Conservation (phyloP, 2,888 invertebrate species). For the Anoplius nigerrimus region DNA sequence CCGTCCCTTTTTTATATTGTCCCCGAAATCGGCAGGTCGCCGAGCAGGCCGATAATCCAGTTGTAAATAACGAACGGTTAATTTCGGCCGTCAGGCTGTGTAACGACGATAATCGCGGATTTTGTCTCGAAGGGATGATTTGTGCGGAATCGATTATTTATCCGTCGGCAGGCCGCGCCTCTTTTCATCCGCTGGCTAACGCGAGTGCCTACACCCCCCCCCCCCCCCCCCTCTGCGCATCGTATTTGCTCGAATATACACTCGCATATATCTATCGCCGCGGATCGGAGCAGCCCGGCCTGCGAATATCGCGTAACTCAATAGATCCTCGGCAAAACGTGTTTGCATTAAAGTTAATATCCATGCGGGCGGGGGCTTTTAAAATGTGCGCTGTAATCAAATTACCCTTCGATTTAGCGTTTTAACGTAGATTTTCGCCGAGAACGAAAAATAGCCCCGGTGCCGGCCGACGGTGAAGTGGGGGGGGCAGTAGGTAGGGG, state of each 20-base stretch:
- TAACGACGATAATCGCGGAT: constrained; percentile 55
- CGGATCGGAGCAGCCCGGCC: not conserved
- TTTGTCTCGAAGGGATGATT: constrained; percentile 45
- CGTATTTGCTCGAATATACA: no score
- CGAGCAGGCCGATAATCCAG: constrained; percentile 42
- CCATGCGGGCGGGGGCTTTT: constrained; percentile 3
- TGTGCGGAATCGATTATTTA: constrained; percentile 52
- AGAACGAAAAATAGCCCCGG: no score
- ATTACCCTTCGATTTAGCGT: not conserved
- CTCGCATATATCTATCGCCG: no score
- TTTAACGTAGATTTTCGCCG: no score
- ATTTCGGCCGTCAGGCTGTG: constrained; percentile 35
- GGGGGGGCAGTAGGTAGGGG: no score
- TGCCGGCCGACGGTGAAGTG: no score
- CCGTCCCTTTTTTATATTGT: not conserved
- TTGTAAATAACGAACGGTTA: constrained; percentile 53
- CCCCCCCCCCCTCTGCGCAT: no score
- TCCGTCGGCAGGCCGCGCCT: constrained; percentile 10
- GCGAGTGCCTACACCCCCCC: no score
- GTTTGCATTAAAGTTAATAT: constrained; percentile 29
- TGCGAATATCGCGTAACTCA: not conserved
- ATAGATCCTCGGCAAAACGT: constrained; percentile 17
- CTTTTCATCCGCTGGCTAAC: no score
- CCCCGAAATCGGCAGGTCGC: constrained; percentile 8
- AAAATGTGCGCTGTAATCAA: constrained; percentile 10